These are phyloP conservation scores for Periophthalmodon schlosseri DNA, from an alignment of 2,113 vertebrate species.

Conservation along the genomic window DNA sequence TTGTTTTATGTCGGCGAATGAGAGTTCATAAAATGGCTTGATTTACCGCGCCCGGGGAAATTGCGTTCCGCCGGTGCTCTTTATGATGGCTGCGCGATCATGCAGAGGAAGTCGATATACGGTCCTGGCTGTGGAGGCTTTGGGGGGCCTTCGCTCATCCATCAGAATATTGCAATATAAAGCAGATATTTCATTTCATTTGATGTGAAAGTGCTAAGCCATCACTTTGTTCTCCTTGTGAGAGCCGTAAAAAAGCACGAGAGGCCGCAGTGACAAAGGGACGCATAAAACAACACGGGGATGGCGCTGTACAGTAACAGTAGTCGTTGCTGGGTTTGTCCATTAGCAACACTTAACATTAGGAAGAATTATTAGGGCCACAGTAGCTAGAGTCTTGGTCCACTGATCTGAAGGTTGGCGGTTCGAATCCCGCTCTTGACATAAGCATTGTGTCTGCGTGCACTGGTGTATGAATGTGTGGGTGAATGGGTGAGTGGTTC, in stretches of 20 bases:
- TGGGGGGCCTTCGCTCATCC: slow-evolving; percentile 35
- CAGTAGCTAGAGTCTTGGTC: too few species aligned
- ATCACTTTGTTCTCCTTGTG: slow-evolving; percentile 43
- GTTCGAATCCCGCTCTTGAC: too few species aligned
- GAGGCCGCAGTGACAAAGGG: not conserved
- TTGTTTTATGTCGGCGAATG: slow-evolving; percentile 13
- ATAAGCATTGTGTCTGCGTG: too few species aligned
- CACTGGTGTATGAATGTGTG: too few species aligned
- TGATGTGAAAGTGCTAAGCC: slow-evolving; percentile 40
- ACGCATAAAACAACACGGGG: not conserved
- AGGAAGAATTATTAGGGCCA: too few species aligned
- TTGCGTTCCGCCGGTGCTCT: slow-evolving; percentile 4
- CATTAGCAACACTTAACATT: too few species aligned
- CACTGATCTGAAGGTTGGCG: too few species aligned
- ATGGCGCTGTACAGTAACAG: not conserved
- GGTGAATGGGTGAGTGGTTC: too few species aligned
- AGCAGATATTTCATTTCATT: slow-evolving; percentile 19
- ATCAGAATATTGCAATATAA: slow-evolving; percentile 33
- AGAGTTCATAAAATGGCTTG: slow-evolving; percentile 24
- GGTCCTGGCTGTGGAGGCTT: slow-evolving; percentile 16
- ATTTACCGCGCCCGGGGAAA: slow-evolving; percentile 31
- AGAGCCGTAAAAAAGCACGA: not conserved
- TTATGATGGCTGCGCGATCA: slow-evolving; percentile 19
- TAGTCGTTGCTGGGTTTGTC: too few species aligned
- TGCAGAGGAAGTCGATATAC: slow-evolving; percentile 21